These are phyloP conservation scores for Cheilosia pagana DNA, from an alignment of 2,888 invertebrate genomes.

Conservation along the genomic window DNA sequence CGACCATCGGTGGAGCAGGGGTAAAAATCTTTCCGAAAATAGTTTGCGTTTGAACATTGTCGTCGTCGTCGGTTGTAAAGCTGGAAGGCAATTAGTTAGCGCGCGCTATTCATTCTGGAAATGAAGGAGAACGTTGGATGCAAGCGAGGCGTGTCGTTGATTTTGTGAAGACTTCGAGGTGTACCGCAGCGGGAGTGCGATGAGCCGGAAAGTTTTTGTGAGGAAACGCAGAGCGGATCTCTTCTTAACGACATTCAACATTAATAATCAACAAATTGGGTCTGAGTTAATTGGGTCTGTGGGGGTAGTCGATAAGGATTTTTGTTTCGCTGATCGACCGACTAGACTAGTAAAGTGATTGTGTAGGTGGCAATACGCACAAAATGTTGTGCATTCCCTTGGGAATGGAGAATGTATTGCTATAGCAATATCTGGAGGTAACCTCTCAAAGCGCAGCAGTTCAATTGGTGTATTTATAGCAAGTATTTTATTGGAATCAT, in stretches of 20 bases:
- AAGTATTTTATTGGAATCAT: no score
- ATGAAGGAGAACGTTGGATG: conserved; percentile 60
- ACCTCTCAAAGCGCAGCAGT: no score
- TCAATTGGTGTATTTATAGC: no score
- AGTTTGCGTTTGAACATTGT: conserved; percentile 31
- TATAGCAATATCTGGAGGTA: no score
- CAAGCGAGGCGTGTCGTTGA: conserved; percentile 29
- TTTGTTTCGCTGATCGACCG: background rate
- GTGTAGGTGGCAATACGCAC: no score
- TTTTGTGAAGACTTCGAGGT: conserved; percentile 7
- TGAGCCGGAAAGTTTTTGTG: conserved; percentile 37
- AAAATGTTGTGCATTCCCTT: no score
- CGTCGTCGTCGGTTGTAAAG: conserved; percentile 30
- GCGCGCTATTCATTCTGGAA: conserved; percentile 58
- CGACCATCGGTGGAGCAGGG: no score
- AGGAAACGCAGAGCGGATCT: conserved; percentile 20
- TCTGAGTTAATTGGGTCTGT: conserved; percentile 34
- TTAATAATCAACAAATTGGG: conserved; percentile 57
- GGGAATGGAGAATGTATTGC: no score
- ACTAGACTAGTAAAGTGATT: no score
- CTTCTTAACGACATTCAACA: conserved; percentile 42
- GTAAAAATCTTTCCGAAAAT: conserved; percentile 33
- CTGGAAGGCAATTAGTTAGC: conserved; percentile 65
- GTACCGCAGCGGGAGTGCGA: conserved; percentile 29
- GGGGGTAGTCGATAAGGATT: background rate